Conservation (phyloP, 2,888 invertebrate species). For the Timema podura region DNA sequence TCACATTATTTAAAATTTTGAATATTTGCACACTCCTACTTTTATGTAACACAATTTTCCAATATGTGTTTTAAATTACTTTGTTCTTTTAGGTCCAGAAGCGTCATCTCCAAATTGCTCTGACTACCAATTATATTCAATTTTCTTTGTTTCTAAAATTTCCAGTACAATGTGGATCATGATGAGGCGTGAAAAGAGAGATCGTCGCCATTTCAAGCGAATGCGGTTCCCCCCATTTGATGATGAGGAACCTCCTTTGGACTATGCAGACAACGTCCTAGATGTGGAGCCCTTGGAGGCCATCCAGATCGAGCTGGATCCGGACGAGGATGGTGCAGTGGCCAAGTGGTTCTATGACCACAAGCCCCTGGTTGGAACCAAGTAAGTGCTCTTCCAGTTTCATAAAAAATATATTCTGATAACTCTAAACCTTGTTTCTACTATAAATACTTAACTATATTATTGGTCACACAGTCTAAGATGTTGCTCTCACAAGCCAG, state of each 20-base stretch:
- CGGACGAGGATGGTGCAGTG: conserved; percentile 88
- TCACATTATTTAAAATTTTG: too few relatives aligned
- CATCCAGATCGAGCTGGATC: conserved; percentile 96
- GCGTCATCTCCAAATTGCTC: too few relatives aligned
- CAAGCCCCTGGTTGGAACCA: conserved; percentile 89
- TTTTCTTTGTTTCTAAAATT: too few relatives aligned
- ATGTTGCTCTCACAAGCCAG: too few relatives aligned
- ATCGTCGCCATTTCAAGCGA: conserved; percentile 96
- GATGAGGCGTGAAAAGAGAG: conserved; percentile 99
- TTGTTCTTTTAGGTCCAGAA: too few relatives aligned
- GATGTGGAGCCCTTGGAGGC: conserved; percentile 99
- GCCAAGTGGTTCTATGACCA: conserved; percentile 99
- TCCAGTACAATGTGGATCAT: conserved; percentile 98
- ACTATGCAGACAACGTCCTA: conserved; percentile 98
- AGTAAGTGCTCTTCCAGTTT: conserved; percentile 52
- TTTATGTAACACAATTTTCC: too few relatives aligned
- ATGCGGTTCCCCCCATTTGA: conserved; percentile 99
- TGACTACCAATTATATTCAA: too few relatives aligned
- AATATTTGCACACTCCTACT: too few relatives aligned
- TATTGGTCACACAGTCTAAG: too few relatives aligned
- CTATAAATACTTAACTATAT: neutral
- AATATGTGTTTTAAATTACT: too few relatives aligned
- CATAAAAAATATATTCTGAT: too few relatives aligned
- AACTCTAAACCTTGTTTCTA: too few relatives aligned
- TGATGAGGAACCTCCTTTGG: conserved; percentile 98